Conservation (phyloP, 2,113 vertebrate genomes). For the Sturnira hondurensis region DNA sequence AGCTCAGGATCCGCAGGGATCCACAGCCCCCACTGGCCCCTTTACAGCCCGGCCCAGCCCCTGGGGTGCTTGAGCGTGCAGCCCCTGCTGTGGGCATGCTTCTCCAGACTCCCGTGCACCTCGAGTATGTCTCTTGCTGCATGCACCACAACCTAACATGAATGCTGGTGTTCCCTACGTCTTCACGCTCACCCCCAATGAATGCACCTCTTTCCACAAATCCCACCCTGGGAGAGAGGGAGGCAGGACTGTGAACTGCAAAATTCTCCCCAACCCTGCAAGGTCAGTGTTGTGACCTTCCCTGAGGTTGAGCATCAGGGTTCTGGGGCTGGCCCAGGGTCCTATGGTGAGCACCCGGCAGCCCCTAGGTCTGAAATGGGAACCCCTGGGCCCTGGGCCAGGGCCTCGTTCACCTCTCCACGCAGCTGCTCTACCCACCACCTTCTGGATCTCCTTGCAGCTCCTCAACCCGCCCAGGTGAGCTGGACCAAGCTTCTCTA, state of each 20-base stretch:
- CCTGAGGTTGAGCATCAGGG: background rate
- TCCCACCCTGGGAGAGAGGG: background rate
- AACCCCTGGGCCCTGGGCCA: background rate
- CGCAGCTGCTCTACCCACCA: background rate
- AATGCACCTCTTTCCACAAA: background rate
- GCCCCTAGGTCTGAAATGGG: background rate
- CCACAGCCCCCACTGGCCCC: background rate
- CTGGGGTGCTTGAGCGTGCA: too few species aligned
- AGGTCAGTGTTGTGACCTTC: background rate
- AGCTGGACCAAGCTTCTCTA: background rate
- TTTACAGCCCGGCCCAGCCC: background rate
- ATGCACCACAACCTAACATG: background rate
- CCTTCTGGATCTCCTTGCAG: background rate
- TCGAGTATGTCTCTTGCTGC: background rate
- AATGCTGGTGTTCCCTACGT: fast-evolving
- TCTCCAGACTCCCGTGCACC: background rate
- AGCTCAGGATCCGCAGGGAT: background rate
- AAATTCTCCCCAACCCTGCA: background rate
- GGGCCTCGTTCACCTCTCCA: background rate
- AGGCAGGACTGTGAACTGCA: background rate
- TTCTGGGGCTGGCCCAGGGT: background rate
- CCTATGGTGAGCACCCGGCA: background rate
- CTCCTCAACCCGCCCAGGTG: background rate
- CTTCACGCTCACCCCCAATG: background rate
- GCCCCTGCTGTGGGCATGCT: background rate